Evolutionary conservation across 2,797 vertebrate species (phyloP).

Genomic region (Pantherophis alleghaniensis): DNA sequence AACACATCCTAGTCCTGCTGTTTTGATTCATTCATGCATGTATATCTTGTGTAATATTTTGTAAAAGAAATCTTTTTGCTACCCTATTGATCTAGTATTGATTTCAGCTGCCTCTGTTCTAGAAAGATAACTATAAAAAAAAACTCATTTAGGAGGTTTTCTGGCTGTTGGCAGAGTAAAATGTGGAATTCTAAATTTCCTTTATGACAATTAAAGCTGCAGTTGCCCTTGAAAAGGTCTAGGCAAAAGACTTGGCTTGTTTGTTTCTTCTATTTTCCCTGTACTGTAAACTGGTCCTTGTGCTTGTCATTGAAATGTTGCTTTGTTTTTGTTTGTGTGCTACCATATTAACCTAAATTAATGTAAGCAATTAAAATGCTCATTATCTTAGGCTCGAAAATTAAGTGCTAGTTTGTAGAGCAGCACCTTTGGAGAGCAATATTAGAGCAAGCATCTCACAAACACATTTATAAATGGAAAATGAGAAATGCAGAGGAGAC

Average conservation of each 20-base stretch:
- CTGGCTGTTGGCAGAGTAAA: conserved; percentile 22
- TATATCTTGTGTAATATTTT: conserved; percentile 15
- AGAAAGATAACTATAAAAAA: conserved; percentile 14
- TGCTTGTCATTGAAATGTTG: conserved; percentile 29
- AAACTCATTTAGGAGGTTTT: conserved; percentile 41
- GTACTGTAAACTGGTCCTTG: conserved; percentile 2
- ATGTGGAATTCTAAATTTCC: conserved; percentile 9
- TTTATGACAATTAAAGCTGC: conserved; percentile 2
- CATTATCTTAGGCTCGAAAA: conserved; percentile 13
- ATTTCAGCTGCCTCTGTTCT: conserved; percentile 35
- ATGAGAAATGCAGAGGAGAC: not conserved
- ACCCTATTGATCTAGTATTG: conserved; percentile 36
- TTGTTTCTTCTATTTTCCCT: not conserved
- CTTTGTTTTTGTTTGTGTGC: conserved; percentile 30
- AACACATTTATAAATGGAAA: conserved; percentile 28
- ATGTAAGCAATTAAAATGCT: conserved; percentile 38
- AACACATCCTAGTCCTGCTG: not conserved
- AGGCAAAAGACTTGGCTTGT: not conserved
- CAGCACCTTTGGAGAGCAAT: conserved; percentile 14
- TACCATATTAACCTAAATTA: conserved; percentile 27
- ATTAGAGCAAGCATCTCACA: conserved; percentile 10
- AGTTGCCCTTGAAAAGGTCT: conserved; percentile 5
- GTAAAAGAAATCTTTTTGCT: conserved; percentile 32
- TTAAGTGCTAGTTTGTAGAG: conserved; percentile 26
- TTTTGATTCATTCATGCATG: not conserved